A percentile compares a stretch with the other conserved stretches of the same genome.
Conservation (phyloP, 2,113 vertebrate species). For the Paramisgurnus dabryanus region DNA sequence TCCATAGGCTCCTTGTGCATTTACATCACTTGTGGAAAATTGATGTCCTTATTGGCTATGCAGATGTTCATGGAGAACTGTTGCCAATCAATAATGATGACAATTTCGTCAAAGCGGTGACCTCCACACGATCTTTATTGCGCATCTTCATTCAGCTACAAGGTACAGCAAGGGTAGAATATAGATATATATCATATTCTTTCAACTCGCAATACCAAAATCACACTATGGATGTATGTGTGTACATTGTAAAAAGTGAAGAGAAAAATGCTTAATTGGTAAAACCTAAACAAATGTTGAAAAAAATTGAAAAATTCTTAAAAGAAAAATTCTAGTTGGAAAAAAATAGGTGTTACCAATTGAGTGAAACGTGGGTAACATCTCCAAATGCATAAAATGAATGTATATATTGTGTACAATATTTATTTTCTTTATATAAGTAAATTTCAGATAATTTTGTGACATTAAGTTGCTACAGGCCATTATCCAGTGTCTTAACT, state of each 20-base stretch:
- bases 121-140: constrained; percentile 42
- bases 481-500: constrained; percentile 16
- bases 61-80: constrained; percentile 53
- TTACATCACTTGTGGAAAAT: constrained; percentile 29
- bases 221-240: not conserved
- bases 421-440: not conserved
- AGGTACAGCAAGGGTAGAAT: constrained; percentile 31
- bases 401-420: not conserved
- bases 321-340: too few relatives aligned
- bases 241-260: too few relatives aligned
- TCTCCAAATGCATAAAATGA: not conserved
- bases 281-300: too few relatives aligned
- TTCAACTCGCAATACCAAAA: not conserved
- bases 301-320: too few relatives aligned
- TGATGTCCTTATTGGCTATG: constrained; percentile 47
- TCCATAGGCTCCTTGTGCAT: constrained; percentile 39
- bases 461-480: constrained; percentile 6
- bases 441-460: not conserved
- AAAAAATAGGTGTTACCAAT: too few relatives aligned
- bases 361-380: not conserved
- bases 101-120: constrained; percentile 54
- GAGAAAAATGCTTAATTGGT: too few relatives aligned
- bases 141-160: constrained; percentile 52
- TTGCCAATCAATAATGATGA: constrained; percentile 57
- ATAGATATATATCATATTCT: not conserved